Base-by-base conservation (phyloP, 2,797 vertebrate genomes). In the Tiaroga cobitis region DNA sequence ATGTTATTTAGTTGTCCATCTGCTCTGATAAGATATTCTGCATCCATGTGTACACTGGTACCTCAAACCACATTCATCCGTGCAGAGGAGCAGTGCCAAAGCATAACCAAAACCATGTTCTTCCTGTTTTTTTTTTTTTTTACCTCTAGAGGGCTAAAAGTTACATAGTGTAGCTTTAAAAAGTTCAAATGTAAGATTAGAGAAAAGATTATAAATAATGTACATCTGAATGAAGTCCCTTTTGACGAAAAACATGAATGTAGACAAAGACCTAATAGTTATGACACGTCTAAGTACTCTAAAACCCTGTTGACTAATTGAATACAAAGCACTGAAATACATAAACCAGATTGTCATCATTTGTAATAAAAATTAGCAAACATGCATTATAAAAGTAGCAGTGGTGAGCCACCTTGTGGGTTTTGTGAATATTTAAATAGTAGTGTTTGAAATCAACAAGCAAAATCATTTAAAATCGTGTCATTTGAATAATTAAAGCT, bases 341-440 rank as follows among this genome's bases (percentile, higher is more conserved):
- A 54, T 68, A 24, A 59, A 32, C 16, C 51, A 29, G n/a, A 41
- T n/a, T 72, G n/a, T 56, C 54, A 59, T 61, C 0, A 46, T n/a
- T 69, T 68, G 26, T 34, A 32, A 49, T 29, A 65, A 24, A 46
- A 65, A 21, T 1, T 5, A n/a, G 26, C 29, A 51, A 68, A 70
- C 32, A 51, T 54, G n/a, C 41, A 67, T 29, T 73, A 46, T 26
- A 80, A 80, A 63, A 19, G 80, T 87, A 86, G 85, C 54, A n/a
- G 69, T 54, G 92, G 80, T 85, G 91, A 69, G 93, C 94, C 94
- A 90, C 87, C 93, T 94, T 89, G 92, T 94, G 94, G 93, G 88
- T 78, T 88, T 16, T 73, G 37, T 70, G 67, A 56, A 39, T 56
- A 43, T 70, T 37, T 70, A 19, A 63, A 29, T 11, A 7, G 56